Evolutionary conservation across 2,797 vertebrate species (phyloP), one percentile per base, ranked within the genome.

Genomic region (Glossophaga mutica): DNA sequence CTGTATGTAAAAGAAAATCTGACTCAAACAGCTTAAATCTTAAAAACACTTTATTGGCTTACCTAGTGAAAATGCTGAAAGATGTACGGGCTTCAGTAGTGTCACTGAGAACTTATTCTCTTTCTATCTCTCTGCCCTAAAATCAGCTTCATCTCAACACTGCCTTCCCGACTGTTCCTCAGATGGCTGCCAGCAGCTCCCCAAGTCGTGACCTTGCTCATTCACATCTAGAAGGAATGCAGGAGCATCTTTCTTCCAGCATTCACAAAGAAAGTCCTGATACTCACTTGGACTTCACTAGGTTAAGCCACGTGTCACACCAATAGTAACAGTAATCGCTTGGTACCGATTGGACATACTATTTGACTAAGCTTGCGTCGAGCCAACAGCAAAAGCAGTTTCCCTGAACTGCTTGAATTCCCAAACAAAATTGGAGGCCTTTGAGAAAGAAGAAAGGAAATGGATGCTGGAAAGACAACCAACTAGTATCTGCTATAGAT

Each of bases 341-440:
- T 39, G 39, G 39, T 39, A 39, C 39, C 39, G 39, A 46, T 3
- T 29, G 39, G 26, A 21, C 71, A 26, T 39, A 15, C 34, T 59
- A 21, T 70, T 44, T 71, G 59, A 70, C 46, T 67, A 83, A 62
- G 32, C 24, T 59, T 16, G 22, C 37, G 32, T 32, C 42, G 46
- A 92, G n/a, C 26, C 68, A 65, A 85, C 4, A 68, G 67, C 74
- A 82, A 73, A 87, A 82, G 48, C 18, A 93, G 3, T 24, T 82
- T 93, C 34, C 52, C 74, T 39, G 21, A 81, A 76, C n/a, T n/a
- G 82, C 50, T 50, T 92, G 46, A 94, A 95, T 91, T 94, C 42
- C 48, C 67, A 88, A 37, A 82, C 44, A 81, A 92, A 92, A 81
- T 0, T 14, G 9, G 71, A 92, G 34, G 37, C 3, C 42, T 52